Conservation (phyloP, 1,140 invertebrate species). For the Drosophila pachea region DNA sequence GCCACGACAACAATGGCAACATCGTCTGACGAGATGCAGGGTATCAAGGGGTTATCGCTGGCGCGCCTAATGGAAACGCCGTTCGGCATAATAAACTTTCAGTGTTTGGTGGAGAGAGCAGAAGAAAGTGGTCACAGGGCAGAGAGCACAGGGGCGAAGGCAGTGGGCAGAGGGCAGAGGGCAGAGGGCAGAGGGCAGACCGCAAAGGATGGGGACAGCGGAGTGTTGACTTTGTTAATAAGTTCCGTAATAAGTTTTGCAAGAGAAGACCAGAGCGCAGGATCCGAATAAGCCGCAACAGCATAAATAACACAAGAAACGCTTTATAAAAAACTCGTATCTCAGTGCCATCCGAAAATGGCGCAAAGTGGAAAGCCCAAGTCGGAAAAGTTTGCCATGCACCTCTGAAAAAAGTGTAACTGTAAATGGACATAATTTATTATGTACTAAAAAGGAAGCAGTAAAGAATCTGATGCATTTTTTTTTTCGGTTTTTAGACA, state of each 20-base stretch:
- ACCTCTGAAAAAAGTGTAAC: background rate
- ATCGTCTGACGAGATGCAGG: background rate
- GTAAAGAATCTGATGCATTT: background rate
- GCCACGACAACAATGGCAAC: conserved; percentile 5
- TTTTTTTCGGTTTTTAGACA: too few relatives aligned
- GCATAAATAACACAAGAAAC: conserved; percentile 61
- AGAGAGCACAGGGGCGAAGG: background rate
- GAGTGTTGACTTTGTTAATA: conserved; percentile 76
- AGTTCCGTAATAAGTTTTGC: conserved; percentile 71
- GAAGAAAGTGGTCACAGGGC: conserved; percentile 17
- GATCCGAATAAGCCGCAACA: conserved; percentile 51
- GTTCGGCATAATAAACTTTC: conserved; percentile 71
- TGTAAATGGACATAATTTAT: background rate
- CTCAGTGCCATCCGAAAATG: conserved; percentile 39
- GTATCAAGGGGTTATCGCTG: conserved; percentile 20
- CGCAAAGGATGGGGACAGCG: too few relatives aligned
- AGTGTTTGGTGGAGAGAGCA: background rate
- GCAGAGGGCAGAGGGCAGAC: conserved; percentile 26
- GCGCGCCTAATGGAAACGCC: conserved; percentile 59
- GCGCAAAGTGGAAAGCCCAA: conserved; percentile 25
- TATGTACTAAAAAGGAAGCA: background rate
- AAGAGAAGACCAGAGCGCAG: conserved; percentile 40
- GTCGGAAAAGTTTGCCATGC: conserved; percentile 7
- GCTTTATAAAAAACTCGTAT: conserved; percentile 33
- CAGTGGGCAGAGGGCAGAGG: background rate